phyloP scores from a whole-genome alignment of 2,113 vertebrate genomes.

The Pelecanoides urinatrix region DNA sequence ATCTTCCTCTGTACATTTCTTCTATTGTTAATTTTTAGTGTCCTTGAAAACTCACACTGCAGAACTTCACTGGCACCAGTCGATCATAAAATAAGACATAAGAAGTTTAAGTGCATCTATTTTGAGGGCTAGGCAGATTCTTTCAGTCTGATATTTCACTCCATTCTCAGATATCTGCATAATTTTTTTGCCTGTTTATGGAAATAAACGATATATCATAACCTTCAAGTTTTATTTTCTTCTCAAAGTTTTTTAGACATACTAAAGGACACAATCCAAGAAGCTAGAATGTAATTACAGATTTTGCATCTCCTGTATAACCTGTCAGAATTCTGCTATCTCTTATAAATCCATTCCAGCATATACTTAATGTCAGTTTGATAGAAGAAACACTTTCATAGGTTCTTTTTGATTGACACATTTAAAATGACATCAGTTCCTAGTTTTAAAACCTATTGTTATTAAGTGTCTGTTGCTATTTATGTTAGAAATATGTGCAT shows the following conservation, averaged over 20 bases:
- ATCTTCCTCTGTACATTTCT: neutral
- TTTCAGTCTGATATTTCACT: slow-evolving; percentile 42
- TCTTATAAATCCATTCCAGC: slow-evolving; percentile 72
- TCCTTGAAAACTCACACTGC: slow-evolving; percentile 42
- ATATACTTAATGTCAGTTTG: slow-evolving; percentile 79
- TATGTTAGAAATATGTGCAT: slow-evolving; percentile 80
- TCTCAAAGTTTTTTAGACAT: slow-evolving; percentile 55
- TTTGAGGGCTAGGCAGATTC: slow-evolving; percentile 26
- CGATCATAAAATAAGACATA: slow-evolving; percentile 63
- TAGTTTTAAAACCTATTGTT: slow-evolving; percentile 82
- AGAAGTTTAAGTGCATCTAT: slow-evolving; percentile 47
- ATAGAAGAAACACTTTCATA: slow-evolving; percentile 75
- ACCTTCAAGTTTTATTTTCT: slow-evolving; percentile 62
- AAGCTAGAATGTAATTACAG: slow-evolving; percentile 73
- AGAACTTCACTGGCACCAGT: slow-evolving; percentile 52
- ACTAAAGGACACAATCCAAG: slow-evolving; percentile 63
- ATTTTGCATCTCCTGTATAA: slow-evolving; percentile 71
- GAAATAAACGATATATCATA: slow-evolving; percentile 40
- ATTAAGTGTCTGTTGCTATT: slow-evolving; percentile 86
- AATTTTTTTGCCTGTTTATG: slow-evolving; percentile 14
- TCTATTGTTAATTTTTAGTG: slow-evolving; percentile 55
- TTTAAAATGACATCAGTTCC: slow-evolving; percentile 80
- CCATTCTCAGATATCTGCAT: neutral
- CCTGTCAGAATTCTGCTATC: slow-evolving; percentile 76
- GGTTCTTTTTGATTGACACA: slow-evolving; percentile 77